Conservation (phyloP, 2,113 vertebrate species). For the Campylomormyrus numenius region DNA sequence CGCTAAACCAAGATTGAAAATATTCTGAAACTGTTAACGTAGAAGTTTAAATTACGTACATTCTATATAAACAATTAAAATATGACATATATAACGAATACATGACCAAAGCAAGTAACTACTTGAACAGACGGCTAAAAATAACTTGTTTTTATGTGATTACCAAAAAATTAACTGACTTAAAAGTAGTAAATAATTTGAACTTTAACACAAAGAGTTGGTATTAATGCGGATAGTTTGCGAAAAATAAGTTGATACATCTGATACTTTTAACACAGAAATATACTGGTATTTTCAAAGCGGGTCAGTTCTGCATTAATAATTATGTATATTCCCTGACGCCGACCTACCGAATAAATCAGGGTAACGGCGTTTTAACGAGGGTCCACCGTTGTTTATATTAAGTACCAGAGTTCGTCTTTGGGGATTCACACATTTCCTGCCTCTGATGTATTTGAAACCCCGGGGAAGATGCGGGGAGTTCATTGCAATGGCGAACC, state of each 20-base stretch:
- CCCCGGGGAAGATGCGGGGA: neutral
- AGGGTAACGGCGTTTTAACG: neutral
- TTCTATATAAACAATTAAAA: neutral
- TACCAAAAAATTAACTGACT: neutral
- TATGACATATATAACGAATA: neutral
- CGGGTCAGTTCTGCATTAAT: neutral
- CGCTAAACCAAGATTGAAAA: neutral
- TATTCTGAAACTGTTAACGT: neutral
- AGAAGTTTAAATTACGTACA: neutral
- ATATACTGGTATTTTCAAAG: neutral
- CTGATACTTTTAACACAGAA: neutral
- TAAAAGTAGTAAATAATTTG: neutral
- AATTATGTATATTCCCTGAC: neutral
- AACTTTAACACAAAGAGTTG: neutral
- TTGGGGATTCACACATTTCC: constrained; percentile 20
- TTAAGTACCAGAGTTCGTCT: neutral
- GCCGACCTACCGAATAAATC: neutral
- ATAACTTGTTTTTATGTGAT: neutral
- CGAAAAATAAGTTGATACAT: neutral
- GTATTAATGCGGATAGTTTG: neutral
- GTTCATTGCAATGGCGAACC: neutral
- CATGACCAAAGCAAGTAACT: neutral
- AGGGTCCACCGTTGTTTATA: constrained; percentile 11
- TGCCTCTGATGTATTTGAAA: constrained; percentile 11
- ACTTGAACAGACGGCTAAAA: neutral